Percentiles rank a stretch among this genome's conserved stretches.
These are phyloP conservation scores for Trissolcus basalis DNA, from an alignment of 1,140 invertebrate genomes.

Conservation along the genomic window DNA sequence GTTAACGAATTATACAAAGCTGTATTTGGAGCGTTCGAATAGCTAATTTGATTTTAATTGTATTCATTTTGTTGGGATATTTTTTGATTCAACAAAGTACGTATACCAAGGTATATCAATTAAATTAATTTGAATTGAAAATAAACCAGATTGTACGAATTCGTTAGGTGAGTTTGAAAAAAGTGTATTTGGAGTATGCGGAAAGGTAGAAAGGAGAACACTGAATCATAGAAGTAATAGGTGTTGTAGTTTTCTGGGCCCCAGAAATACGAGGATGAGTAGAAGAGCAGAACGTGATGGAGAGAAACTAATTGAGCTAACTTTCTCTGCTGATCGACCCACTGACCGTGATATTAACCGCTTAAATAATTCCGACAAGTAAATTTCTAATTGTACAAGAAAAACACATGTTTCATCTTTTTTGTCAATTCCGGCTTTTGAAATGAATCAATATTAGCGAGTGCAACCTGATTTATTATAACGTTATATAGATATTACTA, in stretches of 20 bases:
- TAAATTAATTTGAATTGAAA: too few relatives aligned
- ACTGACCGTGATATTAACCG: constrained; percentile 73
- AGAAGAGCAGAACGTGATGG: constrained; percentile 46
- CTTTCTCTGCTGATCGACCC: constrained; percentile 73
- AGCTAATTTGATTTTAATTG: too few relatives aligned
- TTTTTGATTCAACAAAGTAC: too few relatives aligned
- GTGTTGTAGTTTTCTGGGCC: constrained; percentile 51
- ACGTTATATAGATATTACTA: too few relatives aligned
- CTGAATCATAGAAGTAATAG: constrained; percentile 60
- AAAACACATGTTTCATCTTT: constrained; percentile 26
- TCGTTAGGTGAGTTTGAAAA: too few relatives aligned
- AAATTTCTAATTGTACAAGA: constrained; percentile 48
- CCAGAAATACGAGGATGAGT: constrained; percentile 50
- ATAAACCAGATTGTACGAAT: too few relatives aligned
- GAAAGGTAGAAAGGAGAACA: constrained; percentile 54
- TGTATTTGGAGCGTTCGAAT: too few relatives aligned
- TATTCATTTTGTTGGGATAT: too few relatives aligned
- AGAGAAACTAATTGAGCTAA: constrained; percentile 65
- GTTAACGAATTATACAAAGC: too few relatives aligned
- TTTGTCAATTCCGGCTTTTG: not conserved
- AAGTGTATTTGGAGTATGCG: not conserved
- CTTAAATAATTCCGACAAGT: constrained; percentile 64
- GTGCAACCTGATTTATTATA: too few relatives aligned
- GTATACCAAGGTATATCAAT: too few relatives aligned
- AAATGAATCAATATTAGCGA: too few relatives aligned